phyloP scores from a whole-genome alignment of 1,140 invertebrate species.

The Ceratina calcarata region DNA sequence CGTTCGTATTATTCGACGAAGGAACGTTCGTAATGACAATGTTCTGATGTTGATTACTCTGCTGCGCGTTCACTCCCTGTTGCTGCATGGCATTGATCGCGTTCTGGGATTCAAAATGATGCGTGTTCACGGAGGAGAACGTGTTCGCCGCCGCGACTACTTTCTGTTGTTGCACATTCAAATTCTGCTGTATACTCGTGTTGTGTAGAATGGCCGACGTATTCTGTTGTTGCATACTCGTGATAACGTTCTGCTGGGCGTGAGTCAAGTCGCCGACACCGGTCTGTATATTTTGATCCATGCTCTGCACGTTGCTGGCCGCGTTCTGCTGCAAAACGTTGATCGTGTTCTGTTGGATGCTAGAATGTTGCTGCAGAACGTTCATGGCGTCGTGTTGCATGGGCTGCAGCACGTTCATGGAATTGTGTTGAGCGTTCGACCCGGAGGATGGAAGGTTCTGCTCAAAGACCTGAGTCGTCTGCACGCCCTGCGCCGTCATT shows the following conservation, averaged over 20 bases:
- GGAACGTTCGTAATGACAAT: slow-evolving; percentile 72
- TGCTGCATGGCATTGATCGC: slow-evolving; percentile 43
- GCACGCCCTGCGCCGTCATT: slow-evolving; percentile 74
- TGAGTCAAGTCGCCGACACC: slow-evolving; percentile 50
- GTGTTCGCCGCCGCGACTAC: slow-evolving; percentile 58
- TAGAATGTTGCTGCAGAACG: slow-evolving; percentile 72
- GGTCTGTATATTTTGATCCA: slow-evolving; percentile 69
- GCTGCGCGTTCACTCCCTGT: slow-evolving; percentile 58
- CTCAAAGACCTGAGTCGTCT: slow-evolving; percentile 75
- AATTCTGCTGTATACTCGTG: slow-evolving; percentile 60
- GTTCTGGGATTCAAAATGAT: slow-evolving; percentile 61
- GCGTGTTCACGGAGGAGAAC: slow-evolving; percentile 61
- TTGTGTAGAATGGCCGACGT: slow-evolving; percentile 61
- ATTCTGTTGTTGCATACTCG: slow-evolving; percentile 69
- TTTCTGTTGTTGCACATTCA: slow-evolving; percentile 53
- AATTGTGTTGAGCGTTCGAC: slow-evolving; percentile 67
- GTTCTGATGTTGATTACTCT: slow-evolving; percentile 71
- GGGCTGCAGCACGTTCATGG: slow-evolving; percentile 69
- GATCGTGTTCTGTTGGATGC: slow-evolving; percentile 72
- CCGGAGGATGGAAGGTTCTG: slow-evolving; percentile 73
- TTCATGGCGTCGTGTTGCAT: slow-evolving; percentile 66
- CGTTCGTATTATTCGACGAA: slow-evolving; percentile 47
- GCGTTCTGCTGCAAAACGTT: slow-evolving; percentile 72
- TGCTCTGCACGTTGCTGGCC: slow-evolving; percentile 57
- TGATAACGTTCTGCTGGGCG: slow-evolving; percentile 57